Evolutionary conservation across 2,797 vertebrate species (phyloP).

Genomic region (Brachyalestes nurse): DNA sequence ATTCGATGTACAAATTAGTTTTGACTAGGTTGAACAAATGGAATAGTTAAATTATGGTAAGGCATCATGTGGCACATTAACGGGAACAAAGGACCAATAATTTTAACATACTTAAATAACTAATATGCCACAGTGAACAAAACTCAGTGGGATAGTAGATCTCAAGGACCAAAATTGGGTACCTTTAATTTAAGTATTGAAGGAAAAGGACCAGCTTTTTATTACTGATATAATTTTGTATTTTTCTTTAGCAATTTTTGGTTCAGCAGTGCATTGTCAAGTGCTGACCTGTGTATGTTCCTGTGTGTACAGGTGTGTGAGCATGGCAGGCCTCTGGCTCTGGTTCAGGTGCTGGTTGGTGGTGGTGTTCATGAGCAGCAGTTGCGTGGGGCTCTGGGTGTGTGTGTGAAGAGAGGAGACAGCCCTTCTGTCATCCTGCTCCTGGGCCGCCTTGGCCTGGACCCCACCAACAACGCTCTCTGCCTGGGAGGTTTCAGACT

Average conservation of each 20-base stretch:
- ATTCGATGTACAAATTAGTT: too few species aligned
- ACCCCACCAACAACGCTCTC: slow-evolving; percentile 87
- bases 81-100: too few species aligned
- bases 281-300: slow-evolving; percentile 10
- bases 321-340: slow-evolving; percentile 82
- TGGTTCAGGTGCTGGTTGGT: slow-evolving; percentile 89
- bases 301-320: slow-evolving; percentile 85
- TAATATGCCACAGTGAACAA: too few species aligned
- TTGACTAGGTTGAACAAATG: too few species aligned
- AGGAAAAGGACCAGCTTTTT: background rate
- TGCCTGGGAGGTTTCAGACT: slow-evolving; percentile 92
- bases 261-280: background rate
- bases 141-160: too few species aligned
- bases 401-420: slow-evolving; percentile 84
- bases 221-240: background rate
- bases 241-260: slow-evolving; percentile 1
- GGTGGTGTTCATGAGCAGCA: slow-evolving; percentile 88
- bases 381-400: slow-evolving; percentile 83
- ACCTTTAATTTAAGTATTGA: background rate
- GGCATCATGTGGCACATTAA: too few species aligned
- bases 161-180: background rate
- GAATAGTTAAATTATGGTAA: too few species aligned
- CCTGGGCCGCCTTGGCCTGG: slow-evolving; percentile 87
- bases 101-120: too few species aligned
- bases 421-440: slow-evolving; percentile 85